Base-by-base conservation (phyloP, 92 coral and sea anemone genomes). In the Anthopleura xanthogrammica region DNA sequence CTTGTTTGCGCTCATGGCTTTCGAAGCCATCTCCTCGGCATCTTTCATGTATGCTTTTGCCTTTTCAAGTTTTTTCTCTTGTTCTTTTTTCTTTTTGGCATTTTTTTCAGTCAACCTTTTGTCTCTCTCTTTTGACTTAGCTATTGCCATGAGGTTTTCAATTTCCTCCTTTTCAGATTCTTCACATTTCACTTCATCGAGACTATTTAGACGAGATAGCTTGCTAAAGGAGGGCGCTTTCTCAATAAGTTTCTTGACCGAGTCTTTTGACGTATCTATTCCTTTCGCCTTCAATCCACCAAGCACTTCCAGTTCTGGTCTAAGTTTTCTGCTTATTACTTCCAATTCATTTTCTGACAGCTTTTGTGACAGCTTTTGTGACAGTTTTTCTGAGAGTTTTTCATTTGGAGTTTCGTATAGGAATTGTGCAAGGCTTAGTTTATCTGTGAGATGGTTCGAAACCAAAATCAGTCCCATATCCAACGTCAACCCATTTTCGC, bases 251-350 rank as follows among this genome's bases (percentile, higher is more conserved):
- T 55, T 36, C 36, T 58, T 29, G 58, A 36, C 92, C 92, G 90
- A 89, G 0, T 20, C 68, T 52, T 86, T 50, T 65, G 70, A 52
- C 1, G 55, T 55, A 58, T 89, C 87, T 11, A 89, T 89, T 23
- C 82, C 87, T 74, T 82, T 50, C 68, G 78, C 29, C 66, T 5
- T 58, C 71, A 89, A 76, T 5, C 82, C 92, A 60, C 92, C 92
- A 41, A 86, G 87, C 10, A 89, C 90, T 86, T 89, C 92, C 6
- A 89, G 87, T 58, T 79, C 78, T 16, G 87, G 92, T 82, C 90
- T 87, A 39, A 89, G 41, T 13, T 76, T 36, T 58, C 87, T 82
- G 66, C 60, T 43, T 14, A 82, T 70, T 8, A 79, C 73, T 13
- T 58, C 79, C 75, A 76, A 79, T 56, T 81, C 83, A 29, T 29